Evolutionary conservation across 2,888 invertebrate species (phyloP).

Genomic region (Barypeithes pellucidus): DNA sequence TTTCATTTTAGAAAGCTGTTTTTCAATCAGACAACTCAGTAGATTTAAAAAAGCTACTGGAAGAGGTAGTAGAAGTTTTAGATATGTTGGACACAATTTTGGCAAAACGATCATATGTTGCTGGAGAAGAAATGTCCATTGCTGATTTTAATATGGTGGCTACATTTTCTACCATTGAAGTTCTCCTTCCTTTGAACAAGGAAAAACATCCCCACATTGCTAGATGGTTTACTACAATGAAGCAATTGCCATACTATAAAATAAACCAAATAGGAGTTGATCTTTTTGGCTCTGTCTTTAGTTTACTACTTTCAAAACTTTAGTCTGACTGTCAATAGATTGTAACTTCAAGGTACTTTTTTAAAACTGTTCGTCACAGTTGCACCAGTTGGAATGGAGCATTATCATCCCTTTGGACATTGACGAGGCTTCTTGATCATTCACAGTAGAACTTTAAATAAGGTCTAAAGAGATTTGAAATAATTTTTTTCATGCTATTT

Average conservation of each 20-base stretch:
- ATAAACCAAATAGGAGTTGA: constrained; percentile 24
- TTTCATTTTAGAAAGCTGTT: constrained; percentile 26
- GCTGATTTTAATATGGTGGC: constrained; percentile 44
- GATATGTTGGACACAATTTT: constrained; percentile 30
- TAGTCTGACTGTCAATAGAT: too few species aligned
- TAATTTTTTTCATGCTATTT: too few species aligned
- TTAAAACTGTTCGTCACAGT: background rate
- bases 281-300: background rate
- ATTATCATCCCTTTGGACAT: too few species aligned
- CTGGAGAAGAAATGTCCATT: constrained; percentile 38
- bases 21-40: constrained; percentile 23
- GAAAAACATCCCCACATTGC: constrained; percentile 21
- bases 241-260: constrained; percentile 35
- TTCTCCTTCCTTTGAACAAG: constrained; percentile 3
- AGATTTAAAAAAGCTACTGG: constrained; percentile 12
- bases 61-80: background rate
- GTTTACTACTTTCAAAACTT: background rate
- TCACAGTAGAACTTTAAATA: too few species aligned
- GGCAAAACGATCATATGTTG: constrained; percentile 23
- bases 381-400: too few species aligned
- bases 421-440: too few species aligned
- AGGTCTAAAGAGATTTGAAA: too few species aligned
- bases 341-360: background rate
- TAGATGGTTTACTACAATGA: constrained; percentile 30
- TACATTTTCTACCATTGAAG: constrained; percentile 21